phyloP scores from a whole-genome alignment of 2,113 vertebrate genomes.

The Lepus americanus region DNA sequence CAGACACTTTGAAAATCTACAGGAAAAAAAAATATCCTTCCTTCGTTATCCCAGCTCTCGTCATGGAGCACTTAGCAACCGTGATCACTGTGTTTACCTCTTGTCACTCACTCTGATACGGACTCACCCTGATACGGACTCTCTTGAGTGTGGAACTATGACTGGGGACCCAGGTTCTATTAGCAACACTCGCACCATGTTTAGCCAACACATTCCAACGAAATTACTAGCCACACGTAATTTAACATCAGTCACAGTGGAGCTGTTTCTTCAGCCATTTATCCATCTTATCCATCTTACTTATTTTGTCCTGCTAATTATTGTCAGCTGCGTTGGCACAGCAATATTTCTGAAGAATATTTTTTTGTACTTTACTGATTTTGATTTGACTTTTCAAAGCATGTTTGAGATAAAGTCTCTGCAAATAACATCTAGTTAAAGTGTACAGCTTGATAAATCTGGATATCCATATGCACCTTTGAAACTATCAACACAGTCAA shows the following conservation, averaged over 20 bases:
- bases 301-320: background rate
- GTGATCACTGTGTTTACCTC: background rate
- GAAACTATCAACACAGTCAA: background rate
- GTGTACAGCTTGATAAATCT: background rate
- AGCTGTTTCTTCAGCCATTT: slow-evolving; percentile 23
- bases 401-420: background rate
- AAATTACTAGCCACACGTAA: background rate
- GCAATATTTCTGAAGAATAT: background rate
- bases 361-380: background rate
- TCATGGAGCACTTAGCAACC: background rate
- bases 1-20: slow-evolving; percentile 14
- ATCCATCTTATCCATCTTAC: background rate
- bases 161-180: background rate
- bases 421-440: background rate
- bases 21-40: background rate
- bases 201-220: background rate
- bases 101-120: background rate
- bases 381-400: background rate
- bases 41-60: background rate
- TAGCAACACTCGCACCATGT: background rate
- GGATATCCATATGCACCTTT: background rate
- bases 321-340: background rate
- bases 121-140: background rate
- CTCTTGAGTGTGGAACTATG: background rate
- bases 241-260: background rate